Conservation (phyloP, 2,797 vertebrate genomes). For the Intellagama lesueurii region DNA sequence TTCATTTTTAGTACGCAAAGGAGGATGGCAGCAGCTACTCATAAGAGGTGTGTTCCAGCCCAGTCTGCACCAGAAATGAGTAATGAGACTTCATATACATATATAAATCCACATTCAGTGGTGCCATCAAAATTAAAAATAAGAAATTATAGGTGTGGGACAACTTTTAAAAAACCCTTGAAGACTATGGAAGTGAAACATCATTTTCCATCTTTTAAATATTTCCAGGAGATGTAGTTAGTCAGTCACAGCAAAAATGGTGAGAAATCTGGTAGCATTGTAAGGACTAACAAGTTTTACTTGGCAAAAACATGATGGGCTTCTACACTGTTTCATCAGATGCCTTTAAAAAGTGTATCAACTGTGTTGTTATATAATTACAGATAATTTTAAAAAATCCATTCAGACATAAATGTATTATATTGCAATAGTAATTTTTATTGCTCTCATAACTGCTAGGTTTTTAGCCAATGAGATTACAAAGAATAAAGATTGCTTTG, state of each 20-base stretch:
- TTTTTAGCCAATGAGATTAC: not conserved
- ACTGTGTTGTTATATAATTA: not conserved
- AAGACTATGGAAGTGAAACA: not conserved
- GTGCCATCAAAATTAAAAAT: not conserved
- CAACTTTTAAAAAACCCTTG: not conserved
- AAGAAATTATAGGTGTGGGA: not conserved
- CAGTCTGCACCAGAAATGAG: not conserved
- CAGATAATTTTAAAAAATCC: not conserved
- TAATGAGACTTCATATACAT: not conserved
- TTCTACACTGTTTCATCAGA: no score
- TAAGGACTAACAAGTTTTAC: no score
- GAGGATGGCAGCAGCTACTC: not conserved
- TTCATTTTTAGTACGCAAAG: not conserved
- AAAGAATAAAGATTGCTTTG: not conserved
- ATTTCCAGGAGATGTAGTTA: no score
- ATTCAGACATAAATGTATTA: not conserved
- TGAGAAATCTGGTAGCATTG: no score
- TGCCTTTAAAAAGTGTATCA: no score
- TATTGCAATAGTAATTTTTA: constrained; percentile 11
- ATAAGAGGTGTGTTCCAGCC: not conserved
- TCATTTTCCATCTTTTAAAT: no score
- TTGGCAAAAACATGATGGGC: no score
- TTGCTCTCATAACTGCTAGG: constrained; percentile 1
- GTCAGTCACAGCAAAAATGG: no score
- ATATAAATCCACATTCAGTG: not conserved